These are phyloP conservation scores for Glaucomys volans DNA, from an alignment of 2,113 vertebrate genomes.

Conservation along the genomic window DNA sequence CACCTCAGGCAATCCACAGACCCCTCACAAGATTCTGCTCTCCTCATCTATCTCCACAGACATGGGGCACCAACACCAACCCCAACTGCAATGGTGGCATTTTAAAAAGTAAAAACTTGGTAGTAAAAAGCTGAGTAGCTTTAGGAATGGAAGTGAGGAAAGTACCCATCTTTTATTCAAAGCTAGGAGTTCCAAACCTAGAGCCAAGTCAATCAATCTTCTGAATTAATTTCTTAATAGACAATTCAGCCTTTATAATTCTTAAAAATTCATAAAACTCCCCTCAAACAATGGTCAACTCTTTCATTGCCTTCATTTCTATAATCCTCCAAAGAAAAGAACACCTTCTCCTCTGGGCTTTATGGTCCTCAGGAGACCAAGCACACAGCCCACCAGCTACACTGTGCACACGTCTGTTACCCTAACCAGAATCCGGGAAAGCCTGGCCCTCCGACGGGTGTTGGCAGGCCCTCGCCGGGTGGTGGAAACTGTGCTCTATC, in stretches of 20 bases:
- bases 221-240: conserved; percentile 20
- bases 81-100: neutral
- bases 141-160: neutral
- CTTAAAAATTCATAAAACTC: neutral
- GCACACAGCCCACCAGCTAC: neutral
- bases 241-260: neutral
- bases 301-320: neutral
- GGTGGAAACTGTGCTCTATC: too few relatives aligned
- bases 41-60: neutral
- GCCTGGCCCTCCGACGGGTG: fast-evolving
- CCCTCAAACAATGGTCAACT: neutral
- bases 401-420: fast-evolving
- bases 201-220: neutral
- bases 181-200: neutral
- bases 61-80: too few relatives aligned
- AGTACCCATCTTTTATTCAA: neutral
- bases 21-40: neutral
- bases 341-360: neutral
- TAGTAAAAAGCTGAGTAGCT: neutral
- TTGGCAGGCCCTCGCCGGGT: neutral
- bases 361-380: neutral
- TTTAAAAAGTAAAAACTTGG: conserved; percentile 18
- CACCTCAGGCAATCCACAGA: neutral
- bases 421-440: neutral
- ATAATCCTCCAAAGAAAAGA: neutral